These are phyloP conservation scores for Cheilosia variabilis DNA, from an alignment of 2,888 invertebrate species.

Conservation along the genomic window DNA sequence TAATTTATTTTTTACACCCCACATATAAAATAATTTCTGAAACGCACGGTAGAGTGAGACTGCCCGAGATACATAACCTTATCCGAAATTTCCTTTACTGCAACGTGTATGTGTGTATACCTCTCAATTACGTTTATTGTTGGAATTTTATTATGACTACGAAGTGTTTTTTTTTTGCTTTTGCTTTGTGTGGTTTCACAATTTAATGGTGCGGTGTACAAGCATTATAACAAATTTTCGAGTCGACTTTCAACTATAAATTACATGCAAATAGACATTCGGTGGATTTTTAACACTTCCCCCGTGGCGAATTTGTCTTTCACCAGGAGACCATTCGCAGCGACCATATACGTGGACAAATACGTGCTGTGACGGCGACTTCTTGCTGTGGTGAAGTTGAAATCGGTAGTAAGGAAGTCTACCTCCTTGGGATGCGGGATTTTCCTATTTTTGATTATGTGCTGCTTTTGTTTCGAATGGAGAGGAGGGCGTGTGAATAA, in stretches of 20 bases:
- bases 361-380: constrained; percentile 6
- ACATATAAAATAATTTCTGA: neutral
- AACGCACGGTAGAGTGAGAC: neutral
- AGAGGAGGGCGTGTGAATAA: neutral
- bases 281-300: constrained; percentile 53
- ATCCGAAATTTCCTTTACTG: constrained; percentile 6
- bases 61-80: constrained; percentile 8
- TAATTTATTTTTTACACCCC: constrained; percentile 31
- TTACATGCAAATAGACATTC: constrained; percentile 65
- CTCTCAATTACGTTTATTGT: constrained; percentile 66
- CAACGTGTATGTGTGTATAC: constrained; percentile 16
- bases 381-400: neutral
- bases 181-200: constrained; percentile 24
- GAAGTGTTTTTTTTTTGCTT: constrained; percentile 31
- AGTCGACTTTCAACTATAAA: constrained; percentile 54
- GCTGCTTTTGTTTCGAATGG: neutral
- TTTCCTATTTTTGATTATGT: neutral
- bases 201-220: constrained; percentile 28
- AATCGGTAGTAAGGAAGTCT: neutral
- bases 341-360: neutral
- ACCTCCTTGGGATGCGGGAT: neutral
- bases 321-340: neutral
- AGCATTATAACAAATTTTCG: constrained; percentile 53
- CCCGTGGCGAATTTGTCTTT: constrained; percentile 50
- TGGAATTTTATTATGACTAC: constrained; percentile 57